Evolutionary conservation across 2,797 vertebrate species (phyloP).

Genomic region (Pelobates cultripes): DNA sequence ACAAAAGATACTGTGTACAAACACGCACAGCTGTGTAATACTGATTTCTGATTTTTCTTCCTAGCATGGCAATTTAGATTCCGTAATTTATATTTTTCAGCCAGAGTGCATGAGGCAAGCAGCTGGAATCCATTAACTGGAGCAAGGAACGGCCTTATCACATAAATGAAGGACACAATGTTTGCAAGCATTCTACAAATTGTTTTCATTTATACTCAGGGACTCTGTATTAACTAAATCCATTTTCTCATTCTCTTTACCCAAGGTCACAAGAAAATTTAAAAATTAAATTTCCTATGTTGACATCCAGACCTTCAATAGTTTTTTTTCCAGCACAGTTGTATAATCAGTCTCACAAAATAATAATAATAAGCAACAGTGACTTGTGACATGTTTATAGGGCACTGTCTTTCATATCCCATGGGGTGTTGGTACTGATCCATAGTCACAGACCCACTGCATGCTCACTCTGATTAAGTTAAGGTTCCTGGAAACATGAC

Average conservation of each 20-base stretch:
- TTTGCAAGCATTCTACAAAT: conserved; percentile 47
- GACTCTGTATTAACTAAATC: conserved; percentile 46
- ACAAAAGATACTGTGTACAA: background rate
- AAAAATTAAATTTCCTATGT: conserved; percentile 48
- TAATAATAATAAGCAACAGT: conserved; percentile 13
- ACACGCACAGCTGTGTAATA: conserved; percentile 19
- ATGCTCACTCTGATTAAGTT: conserved; percentile 37
- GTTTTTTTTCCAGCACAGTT: background rate
- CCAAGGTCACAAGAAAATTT: conserved; percentile 42
- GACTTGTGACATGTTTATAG: conserved; percentile 51
- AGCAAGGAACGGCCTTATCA: conserved; percentile 37
- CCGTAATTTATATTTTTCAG: conserved; percentile 45
- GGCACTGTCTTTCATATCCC: conserved; percentile 15
- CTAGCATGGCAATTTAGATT: conserved; percentile 22
- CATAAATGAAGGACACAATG: conserved; percentile 45
- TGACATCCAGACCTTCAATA: conserved; percentile 41
- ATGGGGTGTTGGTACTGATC: conserved; percentile 38
- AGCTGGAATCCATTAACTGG: conserved; percentile 42
- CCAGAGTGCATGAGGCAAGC: conserved; percentile 30
- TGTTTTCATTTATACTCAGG: conserved; percentile 43
- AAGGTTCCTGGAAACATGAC: conserved; percentile 47
- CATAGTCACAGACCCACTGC: conserved; percentile 35
- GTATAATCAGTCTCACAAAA: background rate
- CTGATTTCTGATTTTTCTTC: conserved; percentile 10
- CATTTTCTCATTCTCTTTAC: conserved; percentile 33